A percentile compares a stretch with the other conserved stretches of the same genome.
Evolutionary conservation across 2,797 vertebrate genomes (phyloP).

Genomic region (Clarias fuscus): DNA sequence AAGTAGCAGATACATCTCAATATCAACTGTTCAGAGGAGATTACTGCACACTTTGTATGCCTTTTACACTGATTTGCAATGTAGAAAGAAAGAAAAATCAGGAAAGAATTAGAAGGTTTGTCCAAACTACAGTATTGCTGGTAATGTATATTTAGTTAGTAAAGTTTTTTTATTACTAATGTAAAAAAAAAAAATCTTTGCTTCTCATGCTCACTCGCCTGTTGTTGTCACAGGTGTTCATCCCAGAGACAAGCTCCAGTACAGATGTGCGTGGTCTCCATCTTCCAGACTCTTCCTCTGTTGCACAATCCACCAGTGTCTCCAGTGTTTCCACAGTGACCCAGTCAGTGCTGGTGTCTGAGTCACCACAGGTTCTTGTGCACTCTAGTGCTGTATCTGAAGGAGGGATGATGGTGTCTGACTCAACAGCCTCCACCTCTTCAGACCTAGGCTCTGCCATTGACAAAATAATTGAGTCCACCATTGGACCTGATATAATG

Average conservation of each 20-base stretch:
- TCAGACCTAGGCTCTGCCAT: constrained; percentile 92
- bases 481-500: constrained; percentile 91
- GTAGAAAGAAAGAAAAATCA: no score
- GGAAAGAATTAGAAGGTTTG: no score
- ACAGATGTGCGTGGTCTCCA: constrained; percentile 82
- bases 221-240: constrained; percentile 77
- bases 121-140: no score
- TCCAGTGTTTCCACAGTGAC: constrained; percentile 87
- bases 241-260: constrained; percentile 90
- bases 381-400: constrained; percentile 87
- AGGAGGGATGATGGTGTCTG: constrained; percentile 86
- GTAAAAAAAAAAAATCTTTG: neutral
- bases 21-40: no score
- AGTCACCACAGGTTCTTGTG: constrained; percentile 84
- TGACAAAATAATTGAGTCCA: constrained; percentile 96
- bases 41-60: no score
- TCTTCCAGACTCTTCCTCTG: constrained; percentile 91
- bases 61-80: no score
- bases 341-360: constrained; percentile 85
- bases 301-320: constrained; percentile 83
- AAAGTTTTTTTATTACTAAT: neutral
- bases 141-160: neutral
- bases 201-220: constrained; percentile 47
- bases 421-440: constrained; percentile 88
- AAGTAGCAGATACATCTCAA: no score